Conservation (phyloP, 2,888 invertebrate genomes). For the Troides helena region DNA sequence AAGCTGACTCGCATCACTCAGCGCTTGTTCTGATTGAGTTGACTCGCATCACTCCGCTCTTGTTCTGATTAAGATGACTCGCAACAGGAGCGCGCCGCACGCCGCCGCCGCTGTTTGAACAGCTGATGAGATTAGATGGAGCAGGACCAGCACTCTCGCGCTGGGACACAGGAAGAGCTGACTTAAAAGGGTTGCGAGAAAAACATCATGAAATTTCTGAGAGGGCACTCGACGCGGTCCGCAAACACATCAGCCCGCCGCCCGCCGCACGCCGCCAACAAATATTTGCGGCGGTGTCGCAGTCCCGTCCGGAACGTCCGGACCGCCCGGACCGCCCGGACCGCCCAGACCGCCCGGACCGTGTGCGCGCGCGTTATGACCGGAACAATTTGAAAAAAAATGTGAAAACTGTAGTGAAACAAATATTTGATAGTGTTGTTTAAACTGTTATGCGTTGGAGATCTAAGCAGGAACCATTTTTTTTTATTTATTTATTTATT, state of each 20-base stretch:
- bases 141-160: constrained; percentile 17
- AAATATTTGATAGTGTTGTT: neutral
- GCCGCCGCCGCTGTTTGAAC: too few relatives aligned
- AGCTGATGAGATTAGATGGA: constrained; percentile 13
- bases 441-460: neutral
- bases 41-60: too few relatives aligned
- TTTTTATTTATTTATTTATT: too few relatives aligned
- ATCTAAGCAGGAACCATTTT: neutral
- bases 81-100: too few relatives aligned
- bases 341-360: neutral
- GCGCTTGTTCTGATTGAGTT: too few relatives aligned
- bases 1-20: too few relatives aligned
- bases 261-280: constrained; percentile 2
- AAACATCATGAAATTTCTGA: constrained; percentile 11
- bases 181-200: constrained; percentile 26
- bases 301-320: too few relatives aligned
- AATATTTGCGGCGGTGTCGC: neutral
- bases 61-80: too few relatives aligned
- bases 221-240: neutral
- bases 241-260: constrained; percentile 12
- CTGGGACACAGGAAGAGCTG: constrained; percentile 13
- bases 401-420: neutral
- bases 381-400: too few relatives aligned
- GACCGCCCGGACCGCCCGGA: neutral
- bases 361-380: neutral